These are phyloP conservation scores for Micrastur ruficollis DNA, from an alignment of 2,797 vertebrate genomes.

Conservation along the genomic window DNA sequence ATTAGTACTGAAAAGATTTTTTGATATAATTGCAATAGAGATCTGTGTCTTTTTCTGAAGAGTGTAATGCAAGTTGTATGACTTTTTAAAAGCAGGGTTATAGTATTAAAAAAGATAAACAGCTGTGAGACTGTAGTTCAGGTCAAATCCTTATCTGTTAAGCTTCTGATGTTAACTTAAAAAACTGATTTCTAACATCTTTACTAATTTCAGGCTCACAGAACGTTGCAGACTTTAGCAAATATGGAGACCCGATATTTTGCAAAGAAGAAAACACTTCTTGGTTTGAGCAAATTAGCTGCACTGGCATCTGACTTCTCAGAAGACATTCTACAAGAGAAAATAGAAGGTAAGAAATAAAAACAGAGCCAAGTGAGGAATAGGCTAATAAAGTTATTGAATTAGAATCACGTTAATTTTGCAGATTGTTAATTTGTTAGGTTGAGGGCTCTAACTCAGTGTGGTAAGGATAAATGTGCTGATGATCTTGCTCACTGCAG, in stretches of 20 bases:
- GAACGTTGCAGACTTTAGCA: conserved; percentile 86
- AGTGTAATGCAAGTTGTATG: not conserved
- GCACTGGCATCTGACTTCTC: conserved; percentile 87
- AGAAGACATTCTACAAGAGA: conserved; percentile 80
- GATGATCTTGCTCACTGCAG: not conserved
- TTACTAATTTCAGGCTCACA: conserved; percentile 80
- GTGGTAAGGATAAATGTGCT: not conserved
- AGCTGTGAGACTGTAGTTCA: not conserved
- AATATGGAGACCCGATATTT: conserved; percentile 89
- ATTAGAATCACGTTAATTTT: not conserved
- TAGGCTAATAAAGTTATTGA: not conserved
- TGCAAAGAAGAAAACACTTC: conserved; percentile 93
- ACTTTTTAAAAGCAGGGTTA: not conserved
- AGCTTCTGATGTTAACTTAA: not conserved
- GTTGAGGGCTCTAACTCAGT: not conserved
- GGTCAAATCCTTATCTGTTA: not conserved
- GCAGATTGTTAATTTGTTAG: not conserved
- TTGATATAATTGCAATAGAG: not conserved
- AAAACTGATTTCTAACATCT: not conserved
- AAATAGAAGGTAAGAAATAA: conserved; percentile 82
- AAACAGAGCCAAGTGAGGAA: not conserved
- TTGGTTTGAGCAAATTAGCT: conserved; percentile 94
- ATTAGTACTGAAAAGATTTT: not conserved
- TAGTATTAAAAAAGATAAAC: not conserved
- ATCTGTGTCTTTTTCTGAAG: not conserved